These are phyloP conservation scores for Bubo blakistoni DNA, from an alignment of 2,113 vertebrate genomes.

Conservation along the genomic window DNA sequence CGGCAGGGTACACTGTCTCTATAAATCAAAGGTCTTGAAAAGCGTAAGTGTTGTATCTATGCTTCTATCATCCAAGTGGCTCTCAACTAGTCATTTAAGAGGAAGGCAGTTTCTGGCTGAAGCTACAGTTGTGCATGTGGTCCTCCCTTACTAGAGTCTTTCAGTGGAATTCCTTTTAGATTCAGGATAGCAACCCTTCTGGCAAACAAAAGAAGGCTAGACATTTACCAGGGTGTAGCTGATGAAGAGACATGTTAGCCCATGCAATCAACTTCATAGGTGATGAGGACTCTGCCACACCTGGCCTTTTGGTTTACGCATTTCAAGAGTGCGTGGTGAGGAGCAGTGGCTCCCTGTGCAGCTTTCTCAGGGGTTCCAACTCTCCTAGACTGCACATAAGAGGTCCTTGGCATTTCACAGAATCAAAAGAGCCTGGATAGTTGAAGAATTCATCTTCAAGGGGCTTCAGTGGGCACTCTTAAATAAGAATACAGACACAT, in stretches of 20 bases:
- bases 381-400: not conserved
- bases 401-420: accelerated
- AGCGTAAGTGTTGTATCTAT: accelerated
- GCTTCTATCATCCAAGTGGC: not conserved
- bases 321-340: not conserved
- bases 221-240: not conserved
- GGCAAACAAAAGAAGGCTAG: not conserved
- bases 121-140: not conserved
- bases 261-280: not conserved
- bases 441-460: not conserved
- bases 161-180: not conserved
- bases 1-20: not conserved
- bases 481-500: not conserved
- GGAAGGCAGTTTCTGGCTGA: not conserved
- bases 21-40: not conserved
- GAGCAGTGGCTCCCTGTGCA: not conserved
- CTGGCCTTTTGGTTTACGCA: not conserved
- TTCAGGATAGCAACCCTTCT: not conserved
- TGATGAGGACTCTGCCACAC: not conserved
- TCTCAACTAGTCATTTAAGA: not conserved
- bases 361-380: not conserved
- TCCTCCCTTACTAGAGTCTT: not conserved
- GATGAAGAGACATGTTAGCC: not conserved
- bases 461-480: not conserved
- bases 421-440: not conserved